A percentile compares a stretch with the other conserved stretches of the same genome.
These are phyloP conservation scores for Magallana ariakensis DNA, from an alignment of 1,140 invertebrate species.

Conservation along the genomic window DNA sequence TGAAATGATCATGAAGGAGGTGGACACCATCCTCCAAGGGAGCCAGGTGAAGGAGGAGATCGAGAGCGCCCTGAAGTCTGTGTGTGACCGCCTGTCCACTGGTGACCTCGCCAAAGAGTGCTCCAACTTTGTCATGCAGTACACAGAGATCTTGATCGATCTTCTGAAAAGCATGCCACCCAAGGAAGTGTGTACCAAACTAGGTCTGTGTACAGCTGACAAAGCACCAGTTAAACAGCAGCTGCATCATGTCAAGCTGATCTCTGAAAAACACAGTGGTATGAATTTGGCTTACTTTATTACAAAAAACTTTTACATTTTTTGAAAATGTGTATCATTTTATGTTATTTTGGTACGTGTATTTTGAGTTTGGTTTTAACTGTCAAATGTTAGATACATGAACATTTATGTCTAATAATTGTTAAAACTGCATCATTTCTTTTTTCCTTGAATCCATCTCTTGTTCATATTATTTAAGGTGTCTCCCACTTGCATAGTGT, in stretches of 20 bases:
- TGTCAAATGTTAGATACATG: too few relatives aligned
- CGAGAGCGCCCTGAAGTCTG: neutral
- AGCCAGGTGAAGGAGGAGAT: conserved; percentile 7
- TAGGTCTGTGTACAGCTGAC: conserved; percentile 51
- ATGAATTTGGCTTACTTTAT: neutral
- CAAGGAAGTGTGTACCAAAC: conserved; percentile 45
- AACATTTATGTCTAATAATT: too few relatives aligned
- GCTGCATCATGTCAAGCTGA: neutral
- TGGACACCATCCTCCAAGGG: neutral
- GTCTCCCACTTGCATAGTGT: neutral
- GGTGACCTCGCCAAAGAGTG: conserved; percentile 46
- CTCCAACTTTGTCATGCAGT: conserved; percentile 55
- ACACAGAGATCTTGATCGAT: conserved; percentile 49
- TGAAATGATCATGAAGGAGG: conserved; percentile 2
- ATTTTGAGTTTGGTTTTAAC: too few relatives aligned
- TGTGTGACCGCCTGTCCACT: conserved; percentile 10
- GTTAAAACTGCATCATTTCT: too few relatives aligned
- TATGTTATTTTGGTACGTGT: too few relatives aligned
- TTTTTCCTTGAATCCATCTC: too few relatives aligned
- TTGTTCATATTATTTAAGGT: too few relatives aligned
- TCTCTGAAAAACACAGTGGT: neutral
- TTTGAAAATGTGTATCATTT: neutral
- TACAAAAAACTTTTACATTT: neutral
- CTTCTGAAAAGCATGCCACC: conserved; percentile 56
- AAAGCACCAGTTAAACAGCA: neutral